phyloP scores from a whole-genome alignment of 1,140 invertebrate genomes.

The Aphis craccivora region DNA sequence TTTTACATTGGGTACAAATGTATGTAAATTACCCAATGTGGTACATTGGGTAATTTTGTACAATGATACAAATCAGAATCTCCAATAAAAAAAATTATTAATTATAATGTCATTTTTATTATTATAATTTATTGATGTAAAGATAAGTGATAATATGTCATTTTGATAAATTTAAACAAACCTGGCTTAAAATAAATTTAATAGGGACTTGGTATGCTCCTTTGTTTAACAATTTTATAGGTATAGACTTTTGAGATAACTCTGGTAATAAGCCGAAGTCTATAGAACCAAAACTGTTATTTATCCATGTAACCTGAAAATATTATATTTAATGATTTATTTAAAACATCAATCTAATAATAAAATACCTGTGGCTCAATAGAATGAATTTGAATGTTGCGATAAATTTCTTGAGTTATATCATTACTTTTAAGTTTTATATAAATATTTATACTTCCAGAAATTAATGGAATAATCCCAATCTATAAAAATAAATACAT shows the following conservation, averaged over 20 bases:
- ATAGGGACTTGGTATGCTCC: slow-evolving; percentile 51
- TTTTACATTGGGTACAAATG: no score
- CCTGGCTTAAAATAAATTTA: slow-evolving; percentile 50
- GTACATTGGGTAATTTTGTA: no score
- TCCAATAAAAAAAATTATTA: background rate
- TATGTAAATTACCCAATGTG: no score
- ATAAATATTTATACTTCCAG: slow-evolving; percentile 46
- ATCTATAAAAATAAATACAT: slow-evolving; percentile 26
- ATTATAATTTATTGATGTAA: background rate
- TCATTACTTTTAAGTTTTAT: slow-evolving; percentile 47
- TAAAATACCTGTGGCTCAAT: slow-evolving; percentile 31
- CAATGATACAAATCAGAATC: background rate
- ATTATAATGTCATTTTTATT: background rate
- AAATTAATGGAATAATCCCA: slow-evolving; percentile 44
- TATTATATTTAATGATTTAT: background rate
- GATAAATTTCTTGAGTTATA: slow-evolving; percentile 44
- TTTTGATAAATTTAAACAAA: background rate
- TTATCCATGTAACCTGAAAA: slow-evolving; percentile 46
- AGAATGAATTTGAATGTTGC: slow-evolving; percentile 36
- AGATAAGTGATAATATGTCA: background rate
- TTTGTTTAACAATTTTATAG: slow-evolving; percentile 31
- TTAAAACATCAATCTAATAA: background rate
- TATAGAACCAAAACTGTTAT: slow-evolving; percentile 48
- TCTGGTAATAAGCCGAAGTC: slow-evolving; percentile 49
- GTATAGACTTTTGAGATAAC: slow-evolving; percentile 33